Evolutionary conservation across 2,797 vertebrate species (phyloP), one percentile per base, ranked within the genome.

Genomic region (Tadarida brasiliensis): DNA sequence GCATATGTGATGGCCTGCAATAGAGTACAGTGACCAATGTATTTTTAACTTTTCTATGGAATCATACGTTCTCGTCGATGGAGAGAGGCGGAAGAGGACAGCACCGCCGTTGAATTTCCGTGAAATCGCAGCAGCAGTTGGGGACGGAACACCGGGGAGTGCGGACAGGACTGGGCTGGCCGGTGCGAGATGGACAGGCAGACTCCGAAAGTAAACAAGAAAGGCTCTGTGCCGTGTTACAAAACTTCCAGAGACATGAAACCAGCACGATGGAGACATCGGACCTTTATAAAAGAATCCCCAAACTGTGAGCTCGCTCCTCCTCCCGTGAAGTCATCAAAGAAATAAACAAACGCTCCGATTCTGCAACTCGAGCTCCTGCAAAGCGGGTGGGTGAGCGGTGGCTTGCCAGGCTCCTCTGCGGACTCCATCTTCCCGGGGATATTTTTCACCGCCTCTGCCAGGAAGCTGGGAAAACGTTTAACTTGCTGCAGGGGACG

Each of bases 401-500:
- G n/a, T 16, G 59, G 30, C 22, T 90, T 74, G 73, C 30, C 63
- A 47, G 61, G 49, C 24, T 70, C 33, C 47, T 93, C 70, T 67
- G 15, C 59, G 68, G 93, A 78, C 76, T 86, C 56, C 80, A 51
- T 71, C 35, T 88, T 88, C 63, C 61, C 76, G 8, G 11, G 71
- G 67, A 80, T 83, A 24, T 90, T 86, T 91, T 82, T 92, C 81
- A 54, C 3, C 4, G 51, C 7, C 51, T 61, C 51, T 71, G 92
- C 96, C 93, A 94, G 93, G 59, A 92, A 87, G n/a, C 94, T 90
- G 92, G 94, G 57, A 92, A 93, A 94, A 51, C 3, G 0, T 80
- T 97, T 94, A 92, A 92, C 87, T 94, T 73, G 91, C 84, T 96
- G 0, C 26, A 70, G 91, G 80, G 0, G 5, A 86, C 85, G 93